These are phyloP conservation scores for Pomacea maculata DNA, from an alignment of 1,140 invertebrate species.

Conservation along the genomic window DNA sequence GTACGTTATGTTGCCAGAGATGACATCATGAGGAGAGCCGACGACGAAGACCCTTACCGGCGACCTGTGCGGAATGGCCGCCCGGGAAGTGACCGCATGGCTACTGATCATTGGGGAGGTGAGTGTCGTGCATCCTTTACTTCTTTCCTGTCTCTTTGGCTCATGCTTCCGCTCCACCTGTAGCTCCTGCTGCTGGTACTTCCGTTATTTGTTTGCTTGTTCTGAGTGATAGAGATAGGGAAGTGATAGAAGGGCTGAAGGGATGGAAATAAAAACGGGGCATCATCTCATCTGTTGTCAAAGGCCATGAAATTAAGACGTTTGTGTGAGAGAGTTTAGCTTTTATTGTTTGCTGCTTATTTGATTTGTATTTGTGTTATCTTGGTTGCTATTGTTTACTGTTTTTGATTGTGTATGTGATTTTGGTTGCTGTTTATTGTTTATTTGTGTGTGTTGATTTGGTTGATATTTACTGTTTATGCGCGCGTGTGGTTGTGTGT, in stretches of 20 bases:
- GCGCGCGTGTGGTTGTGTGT: too few species aligned
- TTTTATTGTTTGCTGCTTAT: background rate
- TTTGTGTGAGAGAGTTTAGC: background rate
- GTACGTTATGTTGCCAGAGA: slow-evolving; percentile 8
- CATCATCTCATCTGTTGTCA: background rate
- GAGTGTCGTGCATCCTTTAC: background rate
- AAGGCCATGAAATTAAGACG: background rate
- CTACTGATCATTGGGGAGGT: slow-evolving; percentile 7
- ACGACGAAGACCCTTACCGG: background rate
- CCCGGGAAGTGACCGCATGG: slow-evolving; percentile 11
- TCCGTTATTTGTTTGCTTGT: background rate
- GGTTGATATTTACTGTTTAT: too few species aligned
- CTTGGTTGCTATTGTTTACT: too few species aligned
- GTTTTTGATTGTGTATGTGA: too few species aligned
- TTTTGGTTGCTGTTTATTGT: too few species aligned
- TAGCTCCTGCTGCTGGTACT: background rate
- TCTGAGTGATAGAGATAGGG: background rate
- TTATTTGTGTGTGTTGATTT: too few species aligned
- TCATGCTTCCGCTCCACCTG: background rate
- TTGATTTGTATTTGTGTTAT: background rate
- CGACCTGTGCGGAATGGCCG: background rate
- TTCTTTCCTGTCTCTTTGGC: background rate
- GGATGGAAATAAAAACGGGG: too few species aligned
- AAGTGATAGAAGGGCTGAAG: too few species aligned
- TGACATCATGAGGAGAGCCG: slow-evolving; percentile 5